Conservation (phyloP, 2,113 vertebrate genomes). For the Poeciliopsis turrubarensis region DNA sequence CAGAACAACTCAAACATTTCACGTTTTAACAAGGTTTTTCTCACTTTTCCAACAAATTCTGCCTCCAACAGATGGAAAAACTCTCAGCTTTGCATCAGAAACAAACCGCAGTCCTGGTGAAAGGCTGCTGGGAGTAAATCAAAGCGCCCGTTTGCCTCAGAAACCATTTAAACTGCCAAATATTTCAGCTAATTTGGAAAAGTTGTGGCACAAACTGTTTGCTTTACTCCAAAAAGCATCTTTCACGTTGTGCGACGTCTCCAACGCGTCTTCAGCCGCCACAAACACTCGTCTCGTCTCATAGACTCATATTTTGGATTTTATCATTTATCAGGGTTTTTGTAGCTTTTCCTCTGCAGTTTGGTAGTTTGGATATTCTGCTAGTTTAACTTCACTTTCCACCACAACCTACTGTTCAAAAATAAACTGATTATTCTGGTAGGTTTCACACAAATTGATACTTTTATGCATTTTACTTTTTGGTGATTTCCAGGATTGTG, state of each 20-base stretch:
- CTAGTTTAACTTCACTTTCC: background rate
- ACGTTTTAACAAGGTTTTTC: conserved; percentile 51
- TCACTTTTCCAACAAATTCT: conserved; percentile 19
- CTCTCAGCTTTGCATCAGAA: conserved; percentile 80
- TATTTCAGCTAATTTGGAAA: background rate
- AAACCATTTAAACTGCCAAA: background rate
- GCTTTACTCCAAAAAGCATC: conserved; percentile 66
- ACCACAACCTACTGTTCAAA: background rate
- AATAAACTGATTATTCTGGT: background rate
- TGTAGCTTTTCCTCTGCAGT: background rate
- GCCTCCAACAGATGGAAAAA: conserved; percentile 27
- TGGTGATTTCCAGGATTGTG: background rate
- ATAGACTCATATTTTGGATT: conserved; percentile 7
- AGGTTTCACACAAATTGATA: background rate
- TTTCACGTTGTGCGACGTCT: conserved; percentile 38
- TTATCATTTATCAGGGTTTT: conserved; percentile 9
- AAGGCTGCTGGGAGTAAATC: conserved; percentile 68
- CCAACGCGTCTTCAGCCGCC: conserved; percentile 83
- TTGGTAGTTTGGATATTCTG: background rate
- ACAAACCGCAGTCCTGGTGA: conserved; percentile 63
- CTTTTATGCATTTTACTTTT: background rate
- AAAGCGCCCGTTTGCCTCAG: conserved; percentile 38
- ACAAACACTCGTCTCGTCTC: conserved; percentile 31
- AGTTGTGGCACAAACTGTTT: conserved; percentile 50
- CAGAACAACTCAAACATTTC: conserved; percentile 16